These are phyloP conservation scores for Erythrocebus patas DNA, from an alignment of 2,113 vertebrate species.

Conservation along the genomic window DNA sequence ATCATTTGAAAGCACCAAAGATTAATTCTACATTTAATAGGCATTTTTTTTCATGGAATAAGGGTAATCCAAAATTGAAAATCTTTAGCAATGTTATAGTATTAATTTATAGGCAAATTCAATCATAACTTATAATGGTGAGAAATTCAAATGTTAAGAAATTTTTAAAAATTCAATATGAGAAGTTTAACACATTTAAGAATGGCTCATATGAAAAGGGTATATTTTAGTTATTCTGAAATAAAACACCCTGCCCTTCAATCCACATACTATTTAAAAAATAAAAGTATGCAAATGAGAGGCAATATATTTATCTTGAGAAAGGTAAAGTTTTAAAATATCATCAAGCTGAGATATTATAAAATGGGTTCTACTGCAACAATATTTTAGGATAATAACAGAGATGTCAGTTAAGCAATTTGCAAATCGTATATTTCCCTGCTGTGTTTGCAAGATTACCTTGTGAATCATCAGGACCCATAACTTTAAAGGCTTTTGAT, in stretches of 20 bases:
- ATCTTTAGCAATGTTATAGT: conserved; percentile 48
- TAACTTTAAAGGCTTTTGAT: conserved; percentile 83
- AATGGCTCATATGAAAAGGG: background rate
- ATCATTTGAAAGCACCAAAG: background rate
- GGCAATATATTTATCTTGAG: conserved; percentile 78
- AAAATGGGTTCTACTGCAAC: conserved; percentile 79
- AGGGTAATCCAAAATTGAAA: conserved; percentile 59
- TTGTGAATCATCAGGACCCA: conserved; percentile 82
- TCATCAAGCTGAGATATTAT: conserved; percentile 83
- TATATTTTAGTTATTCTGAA: conserved; percentile 48
- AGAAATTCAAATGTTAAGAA: background rate
- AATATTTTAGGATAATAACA: conserved; percentile 86
- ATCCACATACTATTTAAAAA: conserved; percentile 62
- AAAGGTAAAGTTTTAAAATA: conserved; percentile 83
- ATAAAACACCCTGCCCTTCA: conserved; percentile 61
- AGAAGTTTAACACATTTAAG: conserved; percentile 30
- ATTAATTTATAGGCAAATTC: conserved; percentile 66
- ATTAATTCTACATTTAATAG: background rate
- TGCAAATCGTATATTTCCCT: conserved; percentile 83
- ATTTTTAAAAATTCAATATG: background rate
- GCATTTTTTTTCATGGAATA: background rate
- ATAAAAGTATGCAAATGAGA: conserved; percentile 74
- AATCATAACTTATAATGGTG: conserved; percentile 57
- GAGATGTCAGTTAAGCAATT: conserved; percentile 85
- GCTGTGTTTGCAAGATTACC: conserved; percentile 85